Evolutionary conservation across 2,888 invertebrate genomes (phyloP), one percentile per base, ranked within the genome.

Genomic region (Scaptodrosophila latifasciaeformis): DNA sequence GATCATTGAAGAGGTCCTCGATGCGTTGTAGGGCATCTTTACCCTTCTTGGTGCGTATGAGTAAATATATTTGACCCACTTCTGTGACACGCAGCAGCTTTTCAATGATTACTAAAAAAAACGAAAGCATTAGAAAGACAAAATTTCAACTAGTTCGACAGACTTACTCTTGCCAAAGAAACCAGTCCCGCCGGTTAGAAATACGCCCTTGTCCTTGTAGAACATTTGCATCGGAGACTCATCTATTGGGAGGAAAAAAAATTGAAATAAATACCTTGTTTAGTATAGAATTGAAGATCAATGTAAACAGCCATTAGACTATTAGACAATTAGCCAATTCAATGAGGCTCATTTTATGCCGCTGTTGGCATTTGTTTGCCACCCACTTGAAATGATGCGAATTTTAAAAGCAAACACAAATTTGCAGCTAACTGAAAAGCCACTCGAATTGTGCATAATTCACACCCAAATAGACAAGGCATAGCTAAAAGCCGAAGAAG

Each of bases 1-100:
- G 88, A 76, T 92, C 92, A 45, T 92, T 91, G 70, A 93, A 92
- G 2, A 93, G 87, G 67, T 91, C 91, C 34, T 92, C 92, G 40
- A 92, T 85, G 64, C 93, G 88, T 0, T 90, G 88, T 66, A 90
- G 90, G 30, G 90, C 88, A 70, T 91, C 91, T 82, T 92, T 92
- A 1, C 87, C 92, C 86, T 90, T 90, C 83, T 91, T 91, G 50
- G 87, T 85, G 63, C 91, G 86, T 48, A 90, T 87, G 40, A 91
- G 84, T 46, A 91, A 71, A 78, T 89, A 91, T 60, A 91, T 87
- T 59, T 88, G 87, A 24, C 87, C 87, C 27, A 91, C 76, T 58
- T 89, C 88, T 55, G 90, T 91, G 29, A 88, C 87, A 59, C 91
- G 86, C 56, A 91, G 82, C 46, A 91, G 84, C 82, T 91, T 91